Percentiles rank a stretch among this genome's conserved stretches.
Conservation (phyloP, 2,888 invertebrate genomes). For the Onthophagus sagittarius region DNA sequence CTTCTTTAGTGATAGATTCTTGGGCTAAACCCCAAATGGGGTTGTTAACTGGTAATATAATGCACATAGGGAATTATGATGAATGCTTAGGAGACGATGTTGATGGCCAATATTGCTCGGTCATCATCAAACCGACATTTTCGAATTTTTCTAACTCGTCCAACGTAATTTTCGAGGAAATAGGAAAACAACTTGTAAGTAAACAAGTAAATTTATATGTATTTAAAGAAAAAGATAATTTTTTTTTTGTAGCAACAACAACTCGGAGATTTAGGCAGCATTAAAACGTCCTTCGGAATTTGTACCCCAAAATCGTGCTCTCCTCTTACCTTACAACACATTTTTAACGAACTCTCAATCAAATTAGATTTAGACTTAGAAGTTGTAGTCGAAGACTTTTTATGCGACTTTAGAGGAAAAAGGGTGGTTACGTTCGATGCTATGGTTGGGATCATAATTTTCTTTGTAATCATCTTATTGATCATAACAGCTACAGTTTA, state of each 20-base stretch:
- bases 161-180: slow-evolving; percentile 6
- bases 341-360: slow-evolving; percentile 8
- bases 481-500: slow-evolving; percentile 15
- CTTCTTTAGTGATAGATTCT: slow-evolving; percentile 27
- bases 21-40: slow-evolving; percentile 29
- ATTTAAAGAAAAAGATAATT: neutral
- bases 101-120: slow-evolving; percentile 18
- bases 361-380: slow-evolving; percentile 15
- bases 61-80: slow-evolving; percentile 29
- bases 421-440: slow-evolving; percentile 1
- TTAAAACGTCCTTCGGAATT: slow-evolving; percentile 17
- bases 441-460: slow-evolving; percentile 14
- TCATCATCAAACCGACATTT: slow-evolving; percentile 15
- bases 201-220: neutral
- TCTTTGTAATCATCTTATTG: neutral
- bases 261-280: neutral
- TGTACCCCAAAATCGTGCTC: slow-evolving; percentile 19
- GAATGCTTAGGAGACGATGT: slow-evolving; percentile 23
- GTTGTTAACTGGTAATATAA: slow-evolving; percentile 25
- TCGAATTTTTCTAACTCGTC: neutral
- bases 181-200: slow-evolving; percentile 8
- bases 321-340: slow-evolving; percentile 1
- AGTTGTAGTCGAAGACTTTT: slow-evolving; percentile 12
- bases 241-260: slow-evolving; percentile 5
- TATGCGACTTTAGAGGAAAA: slow-evolving; percentile 19